Conservation (phyloP, 2,888 invertebrate genomes). For the Limenitis camilla region DNA sequence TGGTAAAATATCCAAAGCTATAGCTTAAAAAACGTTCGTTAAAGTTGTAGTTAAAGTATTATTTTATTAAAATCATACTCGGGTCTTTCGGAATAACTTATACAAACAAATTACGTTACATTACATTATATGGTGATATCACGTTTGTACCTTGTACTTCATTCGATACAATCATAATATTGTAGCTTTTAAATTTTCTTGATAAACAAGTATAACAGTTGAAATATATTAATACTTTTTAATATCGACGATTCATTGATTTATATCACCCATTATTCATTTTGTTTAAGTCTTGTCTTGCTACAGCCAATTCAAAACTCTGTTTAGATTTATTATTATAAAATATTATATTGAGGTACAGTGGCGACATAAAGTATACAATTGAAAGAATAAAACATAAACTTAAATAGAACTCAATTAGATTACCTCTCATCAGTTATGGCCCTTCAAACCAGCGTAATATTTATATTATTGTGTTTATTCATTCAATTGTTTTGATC, state of each 20-base stretch:
- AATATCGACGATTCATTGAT: constrained; percentile 24
- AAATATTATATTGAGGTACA: constrained; percentile 13
- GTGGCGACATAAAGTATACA: constrained; percentile 28
- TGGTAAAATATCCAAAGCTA: constrained; percentile 71
- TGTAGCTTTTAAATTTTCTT: constrained; percentile 50
- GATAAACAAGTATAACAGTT: constrained; percentile 39
- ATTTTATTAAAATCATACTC: constrained; percentile 67
- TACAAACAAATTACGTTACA: constrained; percentile 48
- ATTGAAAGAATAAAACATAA: constrained; percentile 30
- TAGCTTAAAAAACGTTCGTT: constrained; percentile 72
- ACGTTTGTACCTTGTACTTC: constrained; percentile 54
- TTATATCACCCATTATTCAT: constrained; percentile 1
- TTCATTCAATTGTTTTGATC: constrained; percentile 24
- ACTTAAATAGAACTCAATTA: constrained; percentile 21
- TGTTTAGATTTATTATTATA: constrained; percentile 28
- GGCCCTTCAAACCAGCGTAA: constrained; percentile 18
- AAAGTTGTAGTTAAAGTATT: constrained; percentile 70
- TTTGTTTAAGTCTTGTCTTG: not conserved
- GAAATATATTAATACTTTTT: constrained; percentile 37
- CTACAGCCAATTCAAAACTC: not conserved
- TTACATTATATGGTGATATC: constrained; percentile 55
- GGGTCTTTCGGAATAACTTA: constrained; percentile 66
- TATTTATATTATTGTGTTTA: constrained; percentile 29
- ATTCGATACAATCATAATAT: constrained; percentile 55
- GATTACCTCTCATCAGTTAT: constrained; percentile 10